Evolutionary conservation across 2,797 vertebrate genomes (phyloP).

Genomic region (Chromobotia macracanthus): DNA sequence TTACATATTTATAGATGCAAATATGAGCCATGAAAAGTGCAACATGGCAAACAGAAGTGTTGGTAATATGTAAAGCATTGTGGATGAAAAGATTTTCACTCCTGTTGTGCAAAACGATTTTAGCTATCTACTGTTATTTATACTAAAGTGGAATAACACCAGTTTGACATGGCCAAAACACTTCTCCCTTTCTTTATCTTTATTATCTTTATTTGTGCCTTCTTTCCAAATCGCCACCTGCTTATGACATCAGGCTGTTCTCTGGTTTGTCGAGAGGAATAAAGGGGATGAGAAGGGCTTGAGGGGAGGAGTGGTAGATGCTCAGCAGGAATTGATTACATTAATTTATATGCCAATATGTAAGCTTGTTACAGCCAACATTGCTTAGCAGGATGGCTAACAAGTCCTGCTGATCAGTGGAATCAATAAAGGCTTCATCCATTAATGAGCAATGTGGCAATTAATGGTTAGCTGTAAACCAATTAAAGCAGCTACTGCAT

Average conservation of each 20-base stretch:
- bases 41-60: no score
- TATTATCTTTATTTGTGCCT: neutral
- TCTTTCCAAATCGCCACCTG: neutral
- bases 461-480: slow-evolving; percentile 99
- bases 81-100: no score
- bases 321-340: slow-evolving; percentile 98
- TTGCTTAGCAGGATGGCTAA: slow-evolving; percentile 98
- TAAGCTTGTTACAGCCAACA: slow-evolving; percentile 99
- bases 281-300: slow-evolving; percentile 60
- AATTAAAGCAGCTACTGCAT: slow-evolving; percentile 88
- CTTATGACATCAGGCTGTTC: slow-evolving; percentile 74
- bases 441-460: slow-evolving; percentile 99
- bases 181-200: no score
- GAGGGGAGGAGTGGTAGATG: slow-evolving; percentile 84
- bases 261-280: slow-evolving; percentile 73
- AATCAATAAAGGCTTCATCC: slow-evolving; percentile 99
- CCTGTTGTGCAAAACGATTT: neutral
- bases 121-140: slow-evolving; percentile 29
- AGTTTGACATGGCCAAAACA: slow-evolving; percentile 30
- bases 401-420: slow-evolving; percentile 98
- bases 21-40: no score
- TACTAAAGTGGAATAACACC: slow-evolving; percentile 43
- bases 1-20: no score
- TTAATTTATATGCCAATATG: slow-evolving; percentile 99
- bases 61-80: neutral